Evolutionary conservation across 1,140 invertebrate genomes (phyloP).

Genomic region (Lithobius niger): DNA sequence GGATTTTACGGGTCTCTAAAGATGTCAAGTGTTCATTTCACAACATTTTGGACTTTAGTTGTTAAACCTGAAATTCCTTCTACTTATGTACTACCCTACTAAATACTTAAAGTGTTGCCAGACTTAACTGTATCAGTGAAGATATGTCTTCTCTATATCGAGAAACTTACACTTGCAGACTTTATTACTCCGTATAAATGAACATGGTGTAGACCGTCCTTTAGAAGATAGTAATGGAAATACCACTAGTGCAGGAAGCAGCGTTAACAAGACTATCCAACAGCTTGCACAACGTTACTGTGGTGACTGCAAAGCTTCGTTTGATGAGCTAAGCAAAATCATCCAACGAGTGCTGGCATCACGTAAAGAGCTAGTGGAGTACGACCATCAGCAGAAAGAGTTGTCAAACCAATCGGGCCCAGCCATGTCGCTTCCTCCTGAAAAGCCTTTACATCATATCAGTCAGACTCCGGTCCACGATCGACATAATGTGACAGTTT

Average conservation of each 20-base stretch:
- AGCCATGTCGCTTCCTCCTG: not conserved
- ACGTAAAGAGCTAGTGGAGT: constrained; percentile 77
- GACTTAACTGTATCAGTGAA: too few species aligned
- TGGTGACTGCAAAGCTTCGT: constrained; percentile 82
- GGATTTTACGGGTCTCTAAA: too few species aligned
- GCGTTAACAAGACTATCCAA: constrained; percentile 38
- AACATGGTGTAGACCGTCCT: constrained; percentile 50
- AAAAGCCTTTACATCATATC: not conserved
- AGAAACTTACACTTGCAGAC: constrained; percentile 31
- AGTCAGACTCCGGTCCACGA: not conserved
- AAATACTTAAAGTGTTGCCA: too few species aligned
- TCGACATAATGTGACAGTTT: not conserved
- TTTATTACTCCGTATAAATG: constrained; percentile 59
- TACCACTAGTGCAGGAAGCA: not conserved
- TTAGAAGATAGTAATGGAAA: constrained; percentile 38
- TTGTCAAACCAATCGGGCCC: not conserved
- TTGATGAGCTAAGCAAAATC: constrained; percentile 91
- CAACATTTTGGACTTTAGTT: too few species aligned
- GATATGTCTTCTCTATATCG: too few species aligned
- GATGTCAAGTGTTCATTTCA: too few species aligned
- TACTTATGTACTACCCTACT: too few species aligned
- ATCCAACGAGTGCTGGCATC: constrained; percentile 80
- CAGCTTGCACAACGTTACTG: constrained; percentile 79
- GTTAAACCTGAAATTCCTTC: too few species aligned
- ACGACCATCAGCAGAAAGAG: constrained; percentile 46